These are phyloP conservation scores for Chascanopsetta lugubris DNA, from an alignment of 2,113 vertebrate genomes.

Conservation along the genomic window DNA sequence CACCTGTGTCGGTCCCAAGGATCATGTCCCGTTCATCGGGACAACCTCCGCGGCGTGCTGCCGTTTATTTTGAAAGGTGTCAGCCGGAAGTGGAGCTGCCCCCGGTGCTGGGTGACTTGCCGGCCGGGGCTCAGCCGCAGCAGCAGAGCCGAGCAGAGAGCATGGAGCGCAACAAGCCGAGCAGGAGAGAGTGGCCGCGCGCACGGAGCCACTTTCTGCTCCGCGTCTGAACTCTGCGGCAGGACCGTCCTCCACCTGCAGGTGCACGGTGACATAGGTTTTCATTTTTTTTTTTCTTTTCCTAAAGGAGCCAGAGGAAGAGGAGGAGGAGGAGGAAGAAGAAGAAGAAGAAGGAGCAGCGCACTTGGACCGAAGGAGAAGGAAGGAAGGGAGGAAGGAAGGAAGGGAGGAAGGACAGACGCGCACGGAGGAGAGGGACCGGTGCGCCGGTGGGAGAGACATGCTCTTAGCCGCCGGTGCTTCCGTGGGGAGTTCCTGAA, in stretches of 20 bases:
- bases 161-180: conserved; percentile 74
- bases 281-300: background rate
- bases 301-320: conserved; percentile 28
- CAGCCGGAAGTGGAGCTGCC: conserved; percentile 27
- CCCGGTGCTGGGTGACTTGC: background rate
- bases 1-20: background rate
- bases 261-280: conserved; percentile 22
- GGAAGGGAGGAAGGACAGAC: background rate
- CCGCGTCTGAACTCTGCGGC: background rate
- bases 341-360: conserved; percentile 30
- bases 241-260: background rate
- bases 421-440: conserved; percentile 17
- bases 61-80: conserved; percentile 50
- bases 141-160: conserved; percentile 54
- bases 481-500: conserved; percentile 36
- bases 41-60: background rate
- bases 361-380: conserved; percentile 15
- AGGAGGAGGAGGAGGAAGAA: conserved; percentile 11
- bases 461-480: conserved; percentile 19
- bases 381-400: background rate
- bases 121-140: conserved; percentile 32
- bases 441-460: conserved; percentile 9
- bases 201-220: conserved; percentile 26
- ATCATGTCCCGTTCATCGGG: background rate
- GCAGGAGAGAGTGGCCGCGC: conserved; percentile 50